Evolutionary conservation across 2,888 invertebrate genomes (phyloP).

Genomic region (Amblyjoppa proteus): DNA sequence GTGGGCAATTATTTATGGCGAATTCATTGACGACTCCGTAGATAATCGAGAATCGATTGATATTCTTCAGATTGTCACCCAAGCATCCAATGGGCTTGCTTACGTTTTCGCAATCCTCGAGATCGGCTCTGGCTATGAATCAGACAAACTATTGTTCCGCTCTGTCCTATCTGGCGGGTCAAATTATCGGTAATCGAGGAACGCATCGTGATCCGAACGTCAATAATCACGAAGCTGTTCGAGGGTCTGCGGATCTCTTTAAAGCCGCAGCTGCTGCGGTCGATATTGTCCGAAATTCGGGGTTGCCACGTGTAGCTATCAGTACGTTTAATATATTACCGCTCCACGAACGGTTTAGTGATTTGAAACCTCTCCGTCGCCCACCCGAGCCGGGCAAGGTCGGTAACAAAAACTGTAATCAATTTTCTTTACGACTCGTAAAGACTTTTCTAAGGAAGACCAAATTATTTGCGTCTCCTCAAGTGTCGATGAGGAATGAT

Average conservation of each 20-base stretch:
- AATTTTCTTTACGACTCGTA: not conserved
- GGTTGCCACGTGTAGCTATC: constrained; percentile 23
- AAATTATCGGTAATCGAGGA: constrained; percentile 44
- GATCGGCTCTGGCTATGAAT: constrained; percentile 32
- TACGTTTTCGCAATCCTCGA: constrained; percentile 41
- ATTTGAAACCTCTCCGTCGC: not conserved
- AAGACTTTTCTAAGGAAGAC: not conserved
- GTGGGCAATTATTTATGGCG: not conserved
- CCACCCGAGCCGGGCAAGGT: not conserved
- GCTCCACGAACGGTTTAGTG: not conserved
- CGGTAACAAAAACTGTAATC: not conserved
- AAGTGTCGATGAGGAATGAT: not conserved
- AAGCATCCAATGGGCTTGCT: constrained; percentile 55
- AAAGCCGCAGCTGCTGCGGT: constrained; percentile 26
- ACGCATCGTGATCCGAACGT: not conserved
- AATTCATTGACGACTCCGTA: not conserved
- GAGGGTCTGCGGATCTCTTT: constrained; percentile 25
- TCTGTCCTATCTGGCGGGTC: constrained; percentile 7
- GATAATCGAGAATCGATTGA: not conserved
- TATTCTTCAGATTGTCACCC: constrained; percentile 40
- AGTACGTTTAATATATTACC: constrained; percentile 11
- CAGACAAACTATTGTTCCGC: constrained; percentile 44
- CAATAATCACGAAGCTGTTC: constrained; percentile 1
- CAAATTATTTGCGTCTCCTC: not conserved
- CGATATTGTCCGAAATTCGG: constrained; percentile 21